These are phyloP conservation scores for Gorsachius goisagi DNA, from an alignment of 2,113 vertebrate species.

Conservation along the genomic window DNA sequence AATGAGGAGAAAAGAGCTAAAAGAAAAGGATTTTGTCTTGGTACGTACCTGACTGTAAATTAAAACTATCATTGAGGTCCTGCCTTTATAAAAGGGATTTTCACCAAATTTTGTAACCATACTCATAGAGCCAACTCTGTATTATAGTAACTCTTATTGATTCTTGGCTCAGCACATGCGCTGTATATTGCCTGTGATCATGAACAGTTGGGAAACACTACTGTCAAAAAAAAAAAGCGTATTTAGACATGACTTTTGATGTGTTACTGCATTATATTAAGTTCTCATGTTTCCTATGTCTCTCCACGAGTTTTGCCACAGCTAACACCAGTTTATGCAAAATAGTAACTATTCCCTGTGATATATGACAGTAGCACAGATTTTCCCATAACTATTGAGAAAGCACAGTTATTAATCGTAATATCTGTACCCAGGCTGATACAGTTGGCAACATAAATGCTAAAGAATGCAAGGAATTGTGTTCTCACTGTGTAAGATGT, in stretches of 20 bases:
- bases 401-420: not conserved
- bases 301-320: not conserved
- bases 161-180: not conserved
- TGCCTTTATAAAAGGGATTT: not conserved
- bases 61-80: not conserved
- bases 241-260: not conserved
- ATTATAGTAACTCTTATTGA: not conserved
- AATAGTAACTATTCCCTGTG: not conserved
- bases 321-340: not conserved
- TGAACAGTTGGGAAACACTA: not conserved
- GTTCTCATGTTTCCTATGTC: not conserved
- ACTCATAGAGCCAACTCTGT: not conserved
- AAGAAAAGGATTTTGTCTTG: not conserved
- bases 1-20: not conserved
- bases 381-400: not conserved
- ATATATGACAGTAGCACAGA: not conserved
- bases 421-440: not conserved
- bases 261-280: not conserved
- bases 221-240: not conserved
- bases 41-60: not conserved
- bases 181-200: not conserved
- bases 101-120: not conserved
- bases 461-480: not conserved
- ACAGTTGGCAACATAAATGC: not conserved
- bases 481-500: not conserved